These are phyloP conservation scores for Drosophila gaucha DNA, from an alignment of 2,888 invertebrate genomes.

Conservation along the genomic window DNA sequence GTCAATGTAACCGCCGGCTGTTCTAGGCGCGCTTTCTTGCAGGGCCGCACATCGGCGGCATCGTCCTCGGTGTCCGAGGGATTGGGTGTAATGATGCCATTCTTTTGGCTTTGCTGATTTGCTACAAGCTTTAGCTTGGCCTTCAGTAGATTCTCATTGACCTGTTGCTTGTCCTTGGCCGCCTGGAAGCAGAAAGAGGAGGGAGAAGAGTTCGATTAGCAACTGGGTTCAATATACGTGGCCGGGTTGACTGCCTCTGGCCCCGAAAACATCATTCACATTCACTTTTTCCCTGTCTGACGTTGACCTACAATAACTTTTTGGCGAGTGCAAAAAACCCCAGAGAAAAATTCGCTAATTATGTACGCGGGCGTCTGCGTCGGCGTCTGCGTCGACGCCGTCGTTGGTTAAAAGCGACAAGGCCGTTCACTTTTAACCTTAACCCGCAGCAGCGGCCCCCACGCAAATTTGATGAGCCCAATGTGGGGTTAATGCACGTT, in stretches of 20 bases:
- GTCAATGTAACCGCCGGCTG: constrained; percentile 79
- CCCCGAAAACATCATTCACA: constrained; percentile 12
- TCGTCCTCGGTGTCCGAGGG: constrained; percentile 94
- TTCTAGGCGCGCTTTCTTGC: constrained; percentile 84
- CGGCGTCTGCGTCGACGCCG: neutral
- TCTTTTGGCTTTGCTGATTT: constrained; percentile 63
- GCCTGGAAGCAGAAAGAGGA: constrained; percentile 37
- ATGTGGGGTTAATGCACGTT: constrained; percentile 55
- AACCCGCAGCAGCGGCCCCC: constrained; percentile 39
- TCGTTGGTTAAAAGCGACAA: constrained; percentile 30
- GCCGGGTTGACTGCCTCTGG: constrained; percentile 41
- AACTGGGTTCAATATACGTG: constrained; percentile 41
- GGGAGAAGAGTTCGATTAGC: constrained; percentile 22
- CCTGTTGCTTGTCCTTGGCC: constrained; percentile 70
- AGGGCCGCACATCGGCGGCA: constrained; percentile 85
- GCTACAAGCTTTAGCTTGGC: constrained; percentile 75
- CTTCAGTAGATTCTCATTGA: constrained; percentile 77
- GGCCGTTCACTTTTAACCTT: constrained; percentile 75
- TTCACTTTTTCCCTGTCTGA: constrained; percentile 42
- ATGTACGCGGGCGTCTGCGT: constrained; percentile 43
- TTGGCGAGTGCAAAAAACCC: constrained; percentile 28
- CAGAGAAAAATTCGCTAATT: constrained; percentile 55
- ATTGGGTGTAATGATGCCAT: constrained; percentile 89
- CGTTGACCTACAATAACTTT: constrained; percentile 72
- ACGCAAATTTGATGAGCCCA: constrained; percentile 7